These are phyloP conservation scores for Thumatha senex DNA, from an alignment of 2,888 invertebrate genomes.

Conservation along the genomic window DNA sequence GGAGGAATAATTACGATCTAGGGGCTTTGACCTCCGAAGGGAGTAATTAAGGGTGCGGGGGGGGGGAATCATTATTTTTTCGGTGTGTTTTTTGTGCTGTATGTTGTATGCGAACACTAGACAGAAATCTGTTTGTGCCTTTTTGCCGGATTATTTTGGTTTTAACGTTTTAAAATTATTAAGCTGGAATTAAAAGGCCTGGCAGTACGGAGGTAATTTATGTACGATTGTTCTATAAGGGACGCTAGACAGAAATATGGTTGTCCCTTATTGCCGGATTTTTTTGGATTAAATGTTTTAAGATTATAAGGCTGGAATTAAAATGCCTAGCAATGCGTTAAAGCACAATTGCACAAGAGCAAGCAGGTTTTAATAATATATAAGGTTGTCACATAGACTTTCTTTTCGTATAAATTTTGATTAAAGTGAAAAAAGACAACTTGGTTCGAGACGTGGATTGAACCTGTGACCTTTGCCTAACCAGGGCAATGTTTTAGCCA, in stretches of 20 bases:
- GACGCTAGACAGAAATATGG: conserved; percentile 15
- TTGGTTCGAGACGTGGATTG: no score
- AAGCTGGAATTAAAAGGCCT: neutral
- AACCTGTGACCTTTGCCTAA: no score
- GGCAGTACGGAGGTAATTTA: no score
- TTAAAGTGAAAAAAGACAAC: no score
- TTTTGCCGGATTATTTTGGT: neutral
- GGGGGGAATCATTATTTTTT: conserved; percentile 44
- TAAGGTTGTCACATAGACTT: no score
- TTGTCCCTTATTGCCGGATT: neutral
- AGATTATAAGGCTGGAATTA: neutral
- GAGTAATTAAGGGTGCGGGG: conserved; percentile 56
- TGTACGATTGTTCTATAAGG: no score
- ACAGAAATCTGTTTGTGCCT: conserved; percentile 10
- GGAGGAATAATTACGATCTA: conserved; percentile 64
- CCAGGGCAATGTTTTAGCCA: no score
- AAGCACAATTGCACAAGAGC: no score
- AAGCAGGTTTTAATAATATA: no score
- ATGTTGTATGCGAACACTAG: conserved; percentile 13
- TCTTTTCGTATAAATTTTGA: no score
- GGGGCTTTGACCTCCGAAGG: conserved; percentile 43
- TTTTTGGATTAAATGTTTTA: neutral
- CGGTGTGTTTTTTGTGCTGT: conserved; percentile 43
- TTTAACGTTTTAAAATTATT: neutral
- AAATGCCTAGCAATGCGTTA: neutral